These are phyloP conservation scores for Synanceia verrucosa DNA, from an alignment of 2,797 vertebrate genomes.

Conservation along the genomic window DNA sequence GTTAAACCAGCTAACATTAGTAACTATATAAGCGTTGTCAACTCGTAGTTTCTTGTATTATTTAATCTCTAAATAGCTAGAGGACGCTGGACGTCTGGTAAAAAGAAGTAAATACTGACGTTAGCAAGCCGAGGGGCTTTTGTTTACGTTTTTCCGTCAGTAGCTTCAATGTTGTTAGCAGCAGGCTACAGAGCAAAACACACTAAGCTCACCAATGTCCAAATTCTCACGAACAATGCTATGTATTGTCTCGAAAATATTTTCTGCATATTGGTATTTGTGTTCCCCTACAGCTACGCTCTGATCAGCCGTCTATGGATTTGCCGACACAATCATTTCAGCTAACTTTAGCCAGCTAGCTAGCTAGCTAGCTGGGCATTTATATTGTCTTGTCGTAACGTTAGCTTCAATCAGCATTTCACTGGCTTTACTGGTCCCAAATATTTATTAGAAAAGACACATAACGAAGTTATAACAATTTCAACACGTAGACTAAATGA, in stretches of 20 bases:
- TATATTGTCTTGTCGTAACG: conserved; percentile 63
- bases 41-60: neutral
- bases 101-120: neutral
- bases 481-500: neutral
- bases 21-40: neutral
- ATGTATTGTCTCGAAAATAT: neutral
- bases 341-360: conserved; percentile 50
- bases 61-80: neutral
- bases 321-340: conserved; percentile 49
- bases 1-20: neutral
- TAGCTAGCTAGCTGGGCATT: conserved; percentile 39
- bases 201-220: too few species aligned
- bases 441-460: neutral
- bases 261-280: neutral
- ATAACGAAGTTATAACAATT: rapidly evolving
- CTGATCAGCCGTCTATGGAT: conserved; percentile 15
- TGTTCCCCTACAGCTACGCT: neutral
- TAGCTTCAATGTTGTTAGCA: conserved; percentile 38
- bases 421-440: neutral
- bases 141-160: conserved; percentile 74
- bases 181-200: conserved; percentile 7
- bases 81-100: neutral
- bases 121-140: conserved; percentile 35
- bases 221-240: rapidly evolving
- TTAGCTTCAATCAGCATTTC: conserved; percentile 49